Evolutionary conservation across 2,113 vertebrate species (phyloP).

Genomic region (Stomatorhinus ivindoensis): DNA sequence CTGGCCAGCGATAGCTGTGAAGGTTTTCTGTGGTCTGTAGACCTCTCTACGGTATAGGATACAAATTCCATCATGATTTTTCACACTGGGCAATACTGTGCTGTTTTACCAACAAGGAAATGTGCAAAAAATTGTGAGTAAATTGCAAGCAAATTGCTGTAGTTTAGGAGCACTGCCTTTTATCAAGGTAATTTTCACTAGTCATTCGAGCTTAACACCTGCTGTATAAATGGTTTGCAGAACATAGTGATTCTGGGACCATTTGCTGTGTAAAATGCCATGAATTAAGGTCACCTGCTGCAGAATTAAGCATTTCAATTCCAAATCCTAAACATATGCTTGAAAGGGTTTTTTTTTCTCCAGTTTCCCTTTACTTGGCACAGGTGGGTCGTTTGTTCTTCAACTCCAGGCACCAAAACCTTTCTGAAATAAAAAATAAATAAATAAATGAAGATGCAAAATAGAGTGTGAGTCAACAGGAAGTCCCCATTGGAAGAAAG

Average conservation of each 20-base stretch:
- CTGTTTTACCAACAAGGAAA: neutral
- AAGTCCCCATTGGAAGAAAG: conserved; percentile 3
- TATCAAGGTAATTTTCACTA: neutral
- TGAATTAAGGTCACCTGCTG: neutral
- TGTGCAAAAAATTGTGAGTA: neutral
- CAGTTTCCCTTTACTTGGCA: neutral
- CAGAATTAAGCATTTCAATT: conserved; percentile 6
- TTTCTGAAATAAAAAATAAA: neutral
- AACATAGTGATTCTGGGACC: neutral
- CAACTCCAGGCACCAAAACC: neutral
- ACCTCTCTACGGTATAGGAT: neutral
- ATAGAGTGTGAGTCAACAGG: conserved; percentile 7
- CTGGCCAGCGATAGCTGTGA: neutral
- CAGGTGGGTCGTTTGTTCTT: neutral
- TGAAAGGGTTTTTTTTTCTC: neutral
- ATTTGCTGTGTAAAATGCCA: neutral
- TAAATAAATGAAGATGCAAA: neutral
- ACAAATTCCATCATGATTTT: neutral
- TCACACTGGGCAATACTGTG: neutral
- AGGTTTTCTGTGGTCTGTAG: neutral
- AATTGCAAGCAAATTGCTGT: neutral
- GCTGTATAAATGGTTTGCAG: neutral
- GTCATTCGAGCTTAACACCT: neutral
- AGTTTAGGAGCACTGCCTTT: neutral
- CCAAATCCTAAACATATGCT: neutral